phyloP scores from a whole-genome alignment of 35 echinoderm and acorn worm species.

The Lytechinus pictus region DNA sequence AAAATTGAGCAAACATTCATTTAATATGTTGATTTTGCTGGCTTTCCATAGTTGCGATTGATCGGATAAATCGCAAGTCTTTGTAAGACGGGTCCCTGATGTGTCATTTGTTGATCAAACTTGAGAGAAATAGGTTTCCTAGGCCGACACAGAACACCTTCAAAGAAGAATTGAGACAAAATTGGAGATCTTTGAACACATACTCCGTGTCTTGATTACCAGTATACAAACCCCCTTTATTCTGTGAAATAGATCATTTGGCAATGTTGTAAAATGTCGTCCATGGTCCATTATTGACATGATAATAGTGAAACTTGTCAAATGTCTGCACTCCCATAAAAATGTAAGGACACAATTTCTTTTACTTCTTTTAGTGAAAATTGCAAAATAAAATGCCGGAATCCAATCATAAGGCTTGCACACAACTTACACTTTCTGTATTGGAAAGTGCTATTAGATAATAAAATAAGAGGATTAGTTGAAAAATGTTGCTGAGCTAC shows the following conservation, averaged over 20 bases:
- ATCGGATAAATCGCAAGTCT: too few species aligned
- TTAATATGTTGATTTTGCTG: too few species aligned
- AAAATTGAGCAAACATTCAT: too few species aligned
- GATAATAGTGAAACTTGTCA: neutral
- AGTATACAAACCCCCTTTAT: neutral
- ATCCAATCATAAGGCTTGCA: neutral
- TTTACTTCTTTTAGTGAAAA: neutral
- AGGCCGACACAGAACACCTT: neutral
- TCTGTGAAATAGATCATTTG: neutral
- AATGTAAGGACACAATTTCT: neutral
- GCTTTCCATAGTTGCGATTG: too few species aligned
- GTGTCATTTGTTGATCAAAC: conserved; percentile 2
- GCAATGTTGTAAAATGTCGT: neutral
- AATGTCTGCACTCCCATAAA: neutral
- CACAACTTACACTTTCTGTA: neutral
- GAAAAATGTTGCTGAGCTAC: neutral
- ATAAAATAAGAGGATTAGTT: neutral
- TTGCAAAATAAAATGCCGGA: neutral
- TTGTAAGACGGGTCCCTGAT: too few species aligned
- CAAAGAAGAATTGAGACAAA: neutral
- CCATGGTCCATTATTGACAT: neutral
- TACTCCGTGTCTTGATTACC: neutral
- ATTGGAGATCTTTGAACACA: neutral
- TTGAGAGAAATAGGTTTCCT: neutral
- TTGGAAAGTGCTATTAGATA: neutral